phyloP scores from a whole-genome alignment of 1,140 invertebrate species.

The Drosophila repletoides region DNA sequence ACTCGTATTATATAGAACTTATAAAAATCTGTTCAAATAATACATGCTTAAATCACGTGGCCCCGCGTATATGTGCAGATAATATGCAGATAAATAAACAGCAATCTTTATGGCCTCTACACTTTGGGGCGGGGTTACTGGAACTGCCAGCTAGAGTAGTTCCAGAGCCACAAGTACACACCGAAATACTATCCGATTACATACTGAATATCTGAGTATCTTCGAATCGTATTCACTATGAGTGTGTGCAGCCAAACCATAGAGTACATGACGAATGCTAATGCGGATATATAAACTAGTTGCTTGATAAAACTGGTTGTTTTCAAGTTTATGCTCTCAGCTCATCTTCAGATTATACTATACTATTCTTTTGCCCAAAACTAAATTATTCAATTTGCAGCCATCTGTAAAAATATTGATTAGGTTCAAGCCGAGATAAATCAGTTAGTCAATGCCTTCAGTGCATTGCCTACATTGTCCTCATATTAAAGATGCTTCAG shows the following conservation, averaged over 20 bases:
- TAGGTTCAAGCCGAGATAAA: too few species aligned
- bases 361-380: too few species aligned
- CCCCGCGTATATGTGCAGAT: constrained; percentile 23
- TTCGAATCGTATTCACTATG: too few species aligned
- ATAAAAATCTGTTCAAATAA: constrained; percentile 57
- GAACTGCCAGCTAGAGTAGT: constrained; percentile 6
- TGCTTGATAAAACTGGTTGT: not conserved
- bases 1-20: constrained; percentile 17
- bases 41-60: constrained; percentile 50
- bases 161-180: not conserved
- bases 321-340: not conserved
- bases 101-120: constrained; percentile 45
- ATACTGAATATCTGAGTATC: constrained; percentile 5
- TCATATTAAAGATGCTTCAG: constrained; percentile 2
- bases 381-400: too few species aligned
- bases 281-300: not conserved
- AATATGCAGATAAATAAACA: constrained; percentile 52
- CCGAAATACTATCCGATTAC: not conserved
- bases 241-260: too few species aligned
- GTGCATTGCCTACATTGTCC: not conserved
- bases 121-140: constrained; percentile 21
- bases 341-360: too few species aligned
- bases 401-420: too few species aligned
- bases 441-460: too few species aligned
- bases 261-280: not conserved